Percentiles rank a stretch among this genome's conserved stretches.
Conservation (phyloP, 92 coral and sea anemone species). For the Parazoanthus darwini region DNA sequence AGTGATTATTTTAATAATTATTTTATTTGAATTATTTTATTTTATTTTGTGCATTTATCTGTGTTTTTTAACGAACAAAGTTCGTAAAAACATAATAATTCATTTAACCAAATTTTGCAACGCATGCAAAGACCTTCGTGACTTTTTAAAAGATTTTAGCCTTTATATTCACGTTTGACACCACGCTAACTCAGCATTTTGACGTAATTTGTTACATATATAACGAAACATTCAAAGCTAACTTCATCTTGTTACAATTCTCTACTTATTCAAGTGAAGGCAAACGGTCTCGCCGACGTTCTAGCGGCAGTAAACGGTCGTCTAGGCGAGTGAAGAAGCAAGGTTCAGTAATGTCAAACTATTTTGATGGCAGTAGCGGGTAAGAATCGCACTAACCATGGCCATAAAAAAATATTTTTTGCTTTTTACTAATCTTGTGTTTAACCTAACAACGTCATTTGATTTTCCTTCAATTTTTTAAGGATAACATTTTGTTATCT, state of each 20-base stretch:
- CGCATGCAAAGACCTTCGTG: neutral
- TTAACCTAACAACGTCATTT: neutral
- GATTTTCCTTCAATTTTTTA: neutral
- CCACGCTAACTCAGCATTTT: neutral
- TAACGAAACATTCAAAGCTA: slow-evolving; percentile 9
- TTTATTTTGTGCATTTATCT: too few relatives aligned
- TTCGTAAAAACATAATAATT: neutral
- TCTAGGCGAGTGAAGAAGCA: slow-evolving; percentile 69
- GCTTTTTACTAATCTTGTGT: neutral
- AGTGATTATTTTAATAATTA: too few relatives aligned
- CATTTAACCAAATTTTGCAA: neutral
- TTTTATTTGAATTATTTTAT: too few relatives aligned
- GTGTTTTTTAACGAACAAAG: neutral
- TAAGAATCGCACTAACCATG: slow-evolving; percentile 37
- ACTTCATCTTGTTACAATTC: slow-evolving; percentile 20
- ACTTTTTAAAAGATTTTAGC: neutral
- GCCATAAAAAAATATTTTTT: neutral
- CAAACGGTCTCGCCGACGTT: slow-evolving; percentile 55
- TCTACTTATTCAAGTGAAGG: slow-evolving; percentile 55
- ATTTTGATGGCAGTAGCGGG: slow-evolving; percentile 62
- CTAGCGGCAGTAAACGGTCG: slow-evolving; percentile 60
- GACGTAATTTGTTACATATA: slow-evolving; percentile 6
- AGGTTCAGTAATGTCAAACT: slow-evolving; percentile 71
- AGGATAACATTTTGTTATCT: neutral
- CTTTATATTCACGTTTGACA: neutral